Base-by-base conservation (phyloP, 2,888 invertebrate species). In the Crioceris asparagi region DNA sequence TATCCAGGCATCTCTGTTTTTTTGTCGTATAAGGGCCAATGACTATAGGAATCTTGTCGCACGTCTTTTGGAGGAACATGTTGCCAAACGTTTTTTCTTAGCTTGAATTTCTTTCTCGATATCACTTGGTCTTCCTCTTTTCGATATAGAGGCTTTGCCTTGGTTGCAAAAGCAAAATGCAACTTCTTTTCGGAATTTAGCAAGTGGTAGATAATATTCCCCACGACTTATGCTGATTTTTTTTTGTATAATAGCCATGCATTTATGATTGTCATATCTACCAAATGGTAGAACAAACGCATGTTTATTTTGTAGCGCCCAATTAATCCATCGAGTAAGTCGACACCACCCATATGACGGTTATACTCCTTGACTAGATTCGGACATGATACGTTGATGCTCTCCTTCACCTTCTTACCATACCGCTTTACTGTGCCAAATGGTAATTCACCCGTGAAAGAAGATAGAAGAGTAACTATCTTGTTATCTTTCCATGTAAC, bases 401-500 rank as follows among this genome's bases (percentile, higher is more conserved):
- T 45, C 16, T 42, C 32, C 42, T 46, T 50, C 25, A 34, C 16
- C 29, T 40, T 42, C 25, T 38, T 43, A 32, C 47, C 38, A 17
- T 17, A 42, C 7, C 36, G 27, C 27, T 36, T 31, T 6, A 39
- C 39, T 18, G 12, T 12, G 15, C 16, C 12, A 11, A 33, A 42
- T 18, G 41, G 37, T 23, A 56, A 50, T 46, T 50, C 52, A 36
- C 57, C 58, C 43, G 56, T 56, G 38, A 54, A 59, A 27, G 57
- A 54, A 37, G 59, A 59, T 43, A 55, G 46, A 40, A 59, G 45
- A 36, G 45, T 50, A 35, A 59, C 57, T 40, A 49, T 53, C 43
- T 58, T 60, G 36, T 56, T 59, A 42, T 60, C 59, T 47, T 59
- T 59, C 57, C 59, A 60, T 7, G 19, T 12, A 26, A 39, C 39